Base-by-base conservation (phyloP, 2,797 vertebrate species). In the Acipenser ruthenus region DNA sequence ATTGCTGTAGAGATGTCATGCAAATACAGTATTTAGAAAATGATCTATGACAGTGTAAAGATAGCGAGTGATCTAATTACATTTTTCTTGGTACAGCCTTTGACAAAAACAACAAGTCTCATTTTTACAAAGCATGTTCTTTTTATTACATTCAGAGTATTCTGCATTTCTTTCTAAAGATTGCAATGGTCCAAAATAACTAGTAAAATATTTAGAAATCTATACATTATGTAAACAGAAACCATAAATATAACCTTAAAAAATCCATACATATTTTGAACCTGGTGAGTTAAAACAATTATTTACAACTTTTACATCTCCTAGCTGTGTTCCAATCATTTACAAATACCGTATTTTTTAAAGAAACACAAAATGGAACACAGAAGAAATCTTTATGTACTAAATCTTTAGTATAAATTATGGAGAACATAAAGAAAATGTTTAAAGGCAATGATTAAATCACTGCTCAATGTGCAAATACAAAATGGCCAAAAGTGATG, bases 171-270 rank as follows among this genome's bases (percentile, higher is more conserved):
- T 87, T 48, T 64, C 85, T 88, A 85, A 90, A 90, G 83, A 90
- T 88, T 93, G 90, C 91, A 93, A 89, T 93, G 87, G 87, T 91
- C 87, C 84, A 87, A 86, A 90, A 81, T 90, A 83, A 69, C 78
- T 91, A 91, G 88, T 92, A 93, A 92, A 93, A 92, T 87, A 88
- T 85, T 88, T 90, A 82, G 90, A 94, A 93, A 92, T 90, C 87
- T 91, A 93, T 93, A 92, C 87, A 90, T 87, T 91, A 91, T 87
- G 80, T 87, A 95, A 94, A 89, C 80, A 87, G 89, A 65, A 86
- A 96, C 94, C 94, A 88, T 89, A 90, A 90, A 91, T 89, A 96
- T 93, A 89, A 94, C 89, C 79, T 63, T 79, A 64, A 69, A 73
- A 55, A 78, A 82, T 90, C 90, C 86, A 88, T 89, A 90, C 89